These are phyloP conservation scores for Platygyra sinensis DNA, from an alignment of 64 coral and sea anemone genomes.

Conservation along the genomic window DNA sequence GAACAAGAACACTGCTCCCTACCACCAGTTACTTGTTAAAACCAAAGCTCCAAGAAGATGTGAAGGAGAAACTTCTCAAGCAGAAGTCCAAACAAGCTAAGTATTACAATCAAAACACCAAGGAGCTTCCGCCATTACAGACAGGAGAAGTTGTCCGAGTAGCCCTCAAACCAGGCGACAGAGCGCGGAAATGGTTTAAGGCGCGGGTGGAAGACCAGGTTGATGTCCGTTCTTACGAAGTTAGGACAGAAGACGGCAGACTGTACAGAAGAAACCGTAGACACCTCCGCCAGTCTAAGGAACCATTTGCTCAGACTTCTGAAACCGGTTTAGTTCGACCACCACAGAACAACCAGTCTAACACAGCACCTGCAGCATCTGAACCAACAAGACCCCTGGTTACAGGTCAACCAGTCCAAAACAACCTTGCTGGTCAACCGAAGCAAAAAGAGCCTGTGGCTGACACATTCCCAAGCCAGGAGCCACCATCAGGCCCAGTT, in stretches of 20 bases:
- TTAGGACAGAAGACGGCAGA: conserved; percentile 30
- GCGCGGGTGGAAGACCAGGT: conserved; percentile 54
- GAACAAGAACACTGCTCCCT: conserved; percentile 23
- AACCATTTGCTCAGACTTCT: background rate
- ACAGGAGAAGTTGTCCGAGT: conserved; percentile 41
- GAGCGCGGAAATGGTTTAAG: conserved; percentile 9
- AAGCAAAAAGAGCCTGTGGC: background rate
- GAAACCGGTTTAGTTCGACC: too few relatives aligned
- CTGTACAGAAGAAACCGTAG: conserved; percentile 27
- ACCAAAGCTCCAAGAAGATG: conserved; percentile 2
- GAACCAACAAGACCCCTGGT: background rate
- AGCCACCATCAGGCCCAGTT: too few relatives aligned
- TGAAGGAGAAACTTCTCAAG: background rate
- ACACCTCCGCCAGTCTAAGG: conserved; percentile 4
- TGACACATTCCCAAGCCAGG: background rate
- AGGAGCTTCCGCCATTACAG: background rate
- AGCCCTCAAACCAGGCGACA: background rate
- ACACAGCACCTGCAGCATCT: background rate
- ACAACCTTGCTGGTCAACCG: background rate
- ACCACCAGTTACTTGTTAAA: background rate
- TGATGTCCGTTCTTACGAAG: conserved; percentile 52
- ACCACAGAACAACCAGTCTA: background rate
- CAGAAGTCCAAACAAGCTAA: background rate
- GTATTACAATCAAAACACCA: background rate
- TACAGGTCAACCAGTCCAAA: background rate